A percentile compares a stretch with the other conserved stretches of the same genome.
Conservation (phyloP, 2,797 vertebrate species). For the Sebastolobus altivelis region DNA sequence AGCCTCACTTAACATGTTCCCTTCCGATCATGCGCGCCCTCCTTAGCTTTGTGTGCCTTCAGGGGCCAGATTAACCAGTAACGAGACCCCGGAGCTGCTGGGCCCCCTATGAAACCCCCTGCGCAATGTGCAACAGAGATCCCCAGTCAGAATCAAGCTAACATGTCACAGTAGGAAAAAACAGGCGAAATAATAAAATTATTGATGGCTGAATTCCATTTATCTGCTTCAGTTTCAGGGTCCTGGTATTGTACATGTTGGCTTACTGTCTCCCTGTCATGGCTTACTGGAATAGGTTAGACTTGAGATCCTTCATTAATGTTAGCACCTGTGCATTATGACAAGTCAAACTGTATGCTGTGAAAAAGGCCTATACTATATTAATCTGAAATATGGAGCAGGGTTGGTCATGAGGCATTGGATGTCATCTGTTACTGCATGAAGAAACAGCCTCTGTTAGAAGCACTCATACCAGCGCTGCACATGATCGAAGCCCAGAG, state of each 20-base stretch:
- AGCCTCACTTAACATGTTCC: not conserved
- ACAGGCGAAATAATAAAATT: not conserved
- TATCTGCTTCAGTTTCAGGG: not conserved
- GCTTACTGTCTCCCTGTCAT: not conserved
- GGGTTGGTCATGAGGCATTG: constrained; percentile 16
- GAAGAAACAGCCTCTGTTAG: constrained; percentile 22
- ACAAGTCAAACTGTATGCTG: not conserved
- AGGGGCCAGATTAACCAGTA: constrained; percentile 9
- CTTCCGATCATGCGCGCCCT: constrained; percentile 4
- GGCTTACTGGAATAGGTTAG: not conserved
- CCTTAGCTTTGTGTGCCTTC: constrained; percentile 10
- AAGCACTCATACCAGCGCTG: constrained; percentile 29
- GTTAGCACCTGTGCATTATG: not conserved
- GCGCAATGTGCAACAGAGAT: not conserved
- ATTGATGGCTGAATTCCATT: not conserved
- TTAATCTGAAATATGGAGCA: constrained; percentile 11
- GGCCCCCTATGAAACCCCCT: not conserved
- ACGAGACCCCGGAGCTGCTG: not conserved
- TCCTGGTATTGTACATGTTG: not conserved
- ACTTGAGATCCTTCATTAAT: not conserved
- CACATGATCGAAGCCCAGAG: constrained; percentile 57
- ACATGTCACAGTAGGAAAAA: not conserved
- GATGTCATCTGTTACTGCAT: constrained; percentile 3
- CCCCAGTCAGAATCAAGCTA: not conserved
- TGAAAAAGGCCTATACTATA: not conserved